phyloP scores from a whole-genome alignment of 2,797 vertebrate species.

The Astyanax mexicanus region DNA sequence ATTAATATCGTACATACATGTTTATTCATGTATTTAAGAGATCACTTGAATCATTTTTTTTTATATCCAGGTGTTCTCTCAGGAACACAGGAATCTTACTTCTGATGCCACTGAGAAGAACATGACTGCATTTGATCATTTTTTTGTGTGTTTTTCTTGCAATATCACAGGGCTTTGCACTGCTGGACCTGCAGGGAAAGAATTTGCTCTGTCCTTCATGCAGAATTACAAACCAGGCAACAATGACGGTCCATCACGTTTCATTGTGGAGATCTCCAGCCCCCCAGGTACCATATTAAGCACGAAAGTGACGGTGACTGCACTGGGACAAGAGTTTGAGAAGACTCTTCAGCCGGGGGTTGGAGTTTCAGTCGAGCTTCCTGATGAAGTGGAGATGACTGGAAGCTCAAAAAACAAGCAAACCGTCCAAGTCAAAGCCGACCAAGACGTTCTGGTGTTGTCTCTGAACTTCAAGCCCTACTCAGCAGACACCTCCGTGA shows the following conservation, averaged over 20 bases:
- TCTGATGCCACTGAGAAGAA: too few relatives aligned
- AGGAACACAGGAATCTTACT: too few relatives aligned
- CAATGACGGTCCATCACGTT: slow-evolving; percentile 20
- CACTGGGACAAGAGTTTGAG: slow-evolving; percentile 41
- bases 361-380: slow-evolving; percentile 57
- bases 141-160: neutral
- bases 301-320: slow-evolving; percentile 65
- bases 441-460: slow-evolving; percentile 63
- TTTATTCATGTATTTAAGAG: too few relatives aligned
- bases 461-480: slow-evolving; percentile 65
- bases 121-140: too few relatives aligned
- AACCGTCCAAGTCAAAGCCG: slow-evolving; percentile 62
- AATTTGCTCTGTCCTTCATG: slow-evolving; percentile 76
- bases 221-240: slow-evolving; percentile 61
- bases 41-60: too few relatives aligned
- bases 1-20: too few relatives aligned
- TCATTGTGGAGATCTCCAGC: slow-evolving; percentile 63
- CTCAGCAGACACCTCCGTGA: slow-evolving; percentile 65
- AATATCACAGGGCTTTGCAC: slow-evolving; percentile 52
- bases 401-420: slow-evolving; percentile 53
- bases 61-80: too few relatives aligned
- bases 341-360: slow-evolving; percentile 55
- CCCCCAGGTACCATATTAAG: slow-evolving; percentile 51
- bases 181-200: slow-evolving; percentile 52
- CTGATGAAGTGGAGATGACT: slow-evolving; percentile 58